phyloP scores from a whole-genome alignment of 2,113 vertebrate genomes.

The Himantopus leucocephalus region DNA sequence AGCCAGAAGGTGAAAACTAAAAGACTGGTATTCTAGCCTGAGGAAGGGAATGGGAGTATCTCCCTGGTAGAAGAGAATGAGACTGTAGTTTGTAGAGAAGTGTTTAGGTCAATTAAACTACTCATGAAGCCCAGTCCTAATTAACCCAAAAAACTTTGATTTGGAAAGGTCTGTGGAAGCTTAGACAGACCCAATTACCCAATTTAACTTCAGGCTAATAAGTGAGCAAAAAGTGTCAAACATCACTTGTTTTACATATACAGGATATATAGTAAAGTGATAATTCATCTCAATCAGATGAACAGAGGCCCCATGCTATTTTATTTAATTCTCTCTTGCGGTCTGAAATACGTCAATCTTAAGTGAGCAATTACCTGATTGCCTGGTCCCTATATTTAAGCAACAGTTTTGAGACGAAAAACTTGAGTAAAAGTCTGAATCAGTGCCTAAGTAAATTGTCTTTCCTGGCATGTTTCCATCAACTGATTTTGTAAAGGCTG shows the following conservation, averaged over 20 bases:
- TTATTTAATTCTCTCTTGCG: neutral
- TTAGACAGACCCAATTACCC: neutral
- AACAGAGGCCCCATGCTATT: neutral
- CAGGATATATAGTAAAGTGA: neutral
- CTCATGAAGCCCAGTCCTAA: neutral
- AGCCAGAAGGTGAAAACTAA: neutral
- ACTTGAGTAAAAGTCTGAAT: neutral
- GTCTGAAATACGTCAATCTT: neutral
- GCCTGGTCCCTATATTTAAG: neutral
- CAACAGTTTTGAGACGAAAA: neutral
- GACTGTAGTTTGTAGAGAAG: neutral
- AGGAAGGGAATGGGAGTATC: neutral
- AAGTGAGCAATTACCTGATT: neutral
- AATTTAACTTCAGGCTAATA: neutral
- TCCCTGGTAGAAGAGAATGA: neutral
- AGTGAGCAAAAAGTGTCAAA: neutral
- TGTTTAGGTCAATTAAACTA: neutral
- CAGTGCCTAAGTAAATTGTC: neutral
- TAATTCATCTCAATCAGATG: neutral
- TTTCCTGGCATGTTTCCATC: neutral
- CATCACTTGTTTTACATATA: neutral
- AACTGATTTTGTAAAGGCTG: neutral
- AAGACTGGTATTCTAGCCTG: neutral
- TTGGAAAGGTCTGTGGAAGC: neutral
- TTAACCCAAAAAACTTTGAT: neutral